Base-by-base conservation (phyloP, 2,888 invertebrate genomes). In the Anarsia innoxiella region DNA sequence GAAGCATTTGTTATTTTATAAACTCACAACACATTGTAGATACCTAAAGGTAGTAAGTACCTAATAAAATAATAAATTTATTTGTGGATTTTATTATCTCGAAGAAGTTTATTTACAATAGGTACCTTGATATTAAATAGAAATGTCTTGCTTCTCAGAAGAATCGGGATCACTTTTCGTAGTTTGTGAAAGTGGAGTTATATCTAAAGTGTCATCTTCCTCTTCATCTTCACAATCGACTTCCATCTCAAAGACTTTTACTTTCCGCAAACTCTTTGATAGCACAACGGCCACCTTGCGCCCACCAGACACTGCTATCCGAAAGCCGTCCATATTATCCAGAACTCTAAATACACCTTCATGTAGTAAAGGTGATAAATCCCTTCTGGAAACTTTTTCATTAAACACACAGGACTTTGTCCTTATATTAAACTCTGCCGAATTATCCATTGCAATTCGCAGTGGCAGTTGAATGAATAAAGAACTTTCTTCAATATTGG, bases 221-320 rank as follows among this genome's bases (percentile, higher is more conserved):
- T 93, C 93, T 37, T 95, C 96, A 45, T 97, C 96, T 39, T 94
- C 94, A 13, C 95, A 96, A 61, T 96, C 96, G 0, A 91, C 93
- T 80, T 97, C 97, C 91, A 96, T 96, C 71, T 97, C 95, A 65
- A 94, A 94, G 31, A 96, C 87, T 44, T 94, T 87, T 28, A 97
- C 92, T 67, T 94, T 93, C 41, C 93, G 89, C 36, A 86, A 84
- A 53, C 89, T 93, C 51, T 93, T 92, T 10, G 94, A 92, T 26
- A 96, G 79, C 31, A 97, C 90, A 26, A 96, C 93, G 5, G 95
- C 92, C 5, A 97, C 94, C 76, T 93, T 92, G 41, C 90, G 71
- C 37, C 90, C 89, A 0, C 96, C 96, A 29, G 95, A 95, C 2
- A 96, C 96, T 1, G 96, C 92, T 56, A 97, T 87, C 44, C 86